These are phyloP conservation scores for Hesperophylax magnus DNA, from an alignment of 1,140 invertebrate genomes.

Conservation along the genomic window DNA sequence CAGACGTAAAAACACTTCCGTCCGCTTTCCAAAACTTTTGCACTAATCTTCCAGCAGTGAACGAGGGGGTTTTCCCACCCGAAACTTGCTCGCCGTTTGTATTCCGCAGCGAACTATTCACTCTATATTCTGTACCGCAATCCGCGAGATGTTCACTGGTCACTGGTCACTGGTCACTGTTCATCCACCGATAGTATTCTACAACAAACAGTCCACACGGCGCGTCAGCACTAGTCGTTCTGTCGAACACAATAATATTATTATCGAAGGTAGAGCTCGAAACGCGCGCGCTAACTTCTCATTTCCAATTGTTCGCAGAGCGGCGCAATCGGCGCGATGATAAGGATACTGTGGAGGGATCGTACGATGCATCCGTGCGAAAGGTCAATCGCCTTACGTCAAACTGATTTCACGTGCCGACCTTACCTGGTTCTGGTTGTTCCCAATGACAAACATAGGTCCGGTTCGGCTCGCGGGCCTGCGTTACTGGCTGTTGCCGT, in stretches of 20 bases:
- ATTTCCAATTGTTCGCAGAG: background rate
- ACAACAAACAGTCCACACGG: too few species aligned
- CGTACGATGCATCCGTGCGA: conserved; percentile 43
- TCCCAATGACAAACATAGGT: conserved; percentile 42
- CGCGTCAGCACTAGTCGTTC: background rate
- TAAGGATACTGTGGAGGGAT: conserved; percentile 16
- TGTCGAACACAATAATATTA: too few species aligned
- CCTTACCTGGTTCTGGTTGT: conserved; percentile 42
- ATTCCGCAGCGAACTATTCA: too few species aligned
- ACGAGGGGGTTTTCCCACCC: too few species aligned
- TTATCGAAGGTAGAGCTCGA: too few species aligned
- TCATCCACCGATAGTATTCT: too few species aligned
- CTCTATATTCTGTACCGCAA: too few species aligned
- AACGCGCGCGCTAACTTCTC: too few species aligned
- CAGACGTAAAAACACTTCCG: conserved; percentile 6
- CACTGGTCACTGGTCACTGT: too few species aligned
- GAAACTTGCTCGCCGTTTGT: too few species aligned
- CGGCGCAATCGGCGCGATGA: background rate
- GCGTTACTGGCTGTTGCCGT: background rate
- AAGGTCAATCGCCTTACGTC: conserved; percentile 46
- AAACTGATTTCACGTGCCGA: conserved; percentile 49
- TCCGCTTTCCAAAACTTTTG: conserved; percentile 14
- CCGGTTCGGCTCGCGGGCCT: conserved; percentile 36
- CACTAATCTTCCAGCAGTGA: too few species aligned
- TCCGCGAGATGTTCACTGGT: too few species aligned